Conservation (phyloP, 92 coral and sea anemone genomes). For the Phenganax stokvisi region DNA sequence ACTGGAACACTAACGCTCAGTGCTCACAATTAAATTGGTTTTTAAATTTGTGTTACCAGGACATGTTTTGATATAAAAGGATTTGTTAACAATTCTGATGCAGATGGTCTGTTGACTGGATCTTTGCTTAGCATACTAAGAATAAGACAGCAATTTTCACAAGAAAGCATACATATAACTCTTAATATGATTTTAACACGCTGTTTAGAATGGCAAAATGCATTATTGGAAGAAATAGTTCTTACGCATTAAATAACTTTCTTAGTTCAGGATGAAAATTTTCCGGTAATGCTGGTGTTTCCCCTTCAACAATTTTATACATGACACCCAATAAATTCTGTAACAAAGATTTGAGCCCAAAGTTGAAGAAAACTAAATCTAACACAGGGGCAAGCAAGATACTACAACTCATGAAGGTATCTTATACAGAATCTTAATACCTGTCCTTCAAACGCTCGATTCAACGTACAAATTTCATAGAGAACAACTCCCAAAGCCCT, state of each 20-base stretch:
- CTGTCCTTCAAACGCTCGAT: slow-evolving; percentile 91
- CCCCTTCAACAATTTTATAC: slow-evolving; percentile 92
- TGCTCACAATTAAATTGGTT: not conserved
- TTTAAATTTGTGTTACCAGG: slow-evolving; percentile 45
- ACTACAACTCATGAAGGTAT: no score
- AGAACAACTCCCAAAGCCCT: slow-evolving; percentile 96
- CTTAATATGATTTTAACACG: no score
- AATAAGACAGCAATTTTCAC: not conserved
- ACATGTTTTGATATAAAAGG: slow-evolving; percentile 67
- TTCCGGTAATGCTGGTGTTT: slow-evolving; percentile 66
- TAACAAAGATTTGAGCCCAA: not conserved
- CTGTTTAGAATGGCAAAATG: no score
- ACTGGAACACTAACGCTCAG: not conserved
- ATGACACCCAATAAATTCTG: slow-evolving; percentile 92
- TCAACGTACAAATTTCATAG: slow-evolving; percentile 77
- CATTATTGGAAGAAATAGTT: not conserved
- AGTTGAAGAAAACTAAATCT: not conserved
- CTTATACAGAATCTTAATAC: slow-evolving; percentile 23
- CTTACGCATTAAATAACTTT: slow-evolving; percentile 60
- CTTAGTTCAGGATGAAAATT: slow-evolving; percentile 68
- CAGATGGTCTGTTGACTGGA: slow-evolving; percentile 75
- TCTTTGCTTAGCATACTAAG: slow-evolving; percentile 74
- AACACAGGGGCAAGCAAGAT: no score
- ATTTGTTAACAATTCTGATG: slow-evolving; percentile 60
- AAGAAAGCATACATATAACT: no score